These are phyloP conservation scores for Encarsia formosa DNA, from an alignment of 2,888 invertebrate species.

Conservation along the genomic window DNA sequence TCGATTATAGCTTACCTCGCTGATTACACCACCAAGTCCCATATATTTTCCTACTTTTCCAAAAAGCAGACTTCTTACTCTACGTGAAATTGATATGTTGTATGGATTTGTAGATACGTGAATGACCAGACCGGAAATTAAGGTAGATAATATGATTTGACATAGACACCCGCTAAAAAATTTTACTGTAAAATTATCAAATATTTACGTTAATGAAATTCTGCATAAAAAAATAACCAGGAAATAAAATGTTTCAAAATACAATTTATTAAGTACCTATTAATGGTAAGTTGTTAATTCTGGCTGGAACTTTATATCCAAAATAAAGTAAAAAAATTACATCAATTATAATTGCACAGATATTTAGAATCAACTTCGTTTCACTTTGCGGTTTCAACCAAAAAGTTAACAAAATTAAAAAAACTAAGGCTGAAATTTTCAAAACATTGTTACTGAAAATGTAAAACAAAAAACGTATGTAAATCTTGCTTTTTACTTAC, in stretches of 20 bases:
- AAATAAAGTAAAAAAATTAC: slow-evolving; percentile 62
- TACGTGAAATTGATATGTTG: slow-evolving; percentile 53
- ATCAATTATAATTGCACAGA: slow-evolving; percentile 58
- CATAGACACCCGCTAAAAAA: slow-evolving; percentile 56
- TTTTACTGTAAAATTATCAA: slow-evolving; percentile 48
- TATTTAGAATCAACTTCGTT: slow-evolving; percentile 63
- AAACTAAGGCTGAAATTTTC: slow-evolving; percentile 53
- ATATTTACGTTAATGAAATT: background rate
- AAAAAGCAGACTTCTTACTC: slow-evolving; percentile 51
- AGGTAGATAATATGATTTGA: slow-evolving; percentile 54
- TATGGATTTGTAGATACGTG: slow-evolving; percentile 54
- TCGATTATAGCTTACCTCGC: slow-evolving; percentile 50
- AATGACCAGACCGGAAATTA: slow-evolving; percentile 56
- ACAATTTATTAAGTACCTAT: too few relatives aligned
- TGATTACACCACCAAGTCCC: slow-evolving; percentile 49
- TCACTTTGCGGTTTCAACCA: slow-evolving; percentile 65
- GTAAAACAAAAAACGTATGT: too few relatives aligned
- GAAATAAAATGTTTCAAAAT: slow-evolving; percentile 30
- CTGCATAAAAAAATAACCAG: background rate
- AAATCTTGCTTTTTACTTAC: slow-evolving; percentile 49
- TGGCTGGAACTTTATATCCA: slow-evolving; percentile 57
- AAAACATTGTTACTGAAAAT: too few relatives aligned
- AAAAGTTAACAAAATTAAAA: slow-evolving; percentile 60
- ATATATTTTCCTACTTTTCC: slow-evolving; percentile 51
- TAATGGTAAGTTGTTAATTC: slow-evolving; percentile 57